phyloP scores from a whole-genome alignment of 2,888 invertebrate species.

The Phyto melanocephala region DNA sequence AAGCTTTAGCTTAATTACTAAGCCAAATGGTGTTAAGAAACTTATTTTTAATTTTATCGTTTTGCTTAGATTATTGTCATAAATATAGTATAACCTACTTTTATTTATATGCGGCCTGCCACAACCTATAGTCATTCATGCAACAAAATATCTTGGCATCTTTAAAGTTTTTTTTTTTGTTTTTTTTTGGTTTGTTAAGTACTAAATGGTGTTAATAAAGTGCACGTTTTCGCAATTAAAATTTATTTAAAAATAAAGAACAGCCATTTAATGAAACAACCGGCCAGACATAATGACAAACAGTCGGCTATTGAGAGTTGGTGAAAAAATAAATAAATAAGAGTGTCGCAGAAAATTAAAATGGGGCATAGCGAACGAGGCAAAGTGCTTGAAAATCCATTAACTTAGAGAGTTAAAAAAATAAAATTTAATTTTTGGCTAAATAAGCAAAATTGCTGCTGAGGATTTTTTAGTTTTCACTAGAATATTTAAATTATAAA shows the following conservation, averaged over 20 bases:
- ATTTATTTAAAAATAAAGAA: slow-evolving; percentile 67
- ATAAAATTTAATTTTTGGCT: too few species aligned
- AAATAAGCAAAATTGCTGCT: too few species aligned
- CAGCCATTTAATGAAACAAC: background rate
- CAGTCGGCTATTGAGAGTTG: background rate
- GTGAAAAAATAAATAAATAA: too few species aligned
- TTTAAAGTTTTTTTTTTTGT: background rate
- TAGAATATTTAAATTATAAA: too few species aligned
- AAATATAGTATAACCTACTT: slow-evolving; percentile 57
- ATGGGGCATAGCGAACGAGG: too few species aligned
- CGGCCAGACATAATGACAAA: background rate
- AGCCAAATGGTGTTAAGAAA: background rate
- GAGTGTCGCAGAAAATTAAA: background rate
- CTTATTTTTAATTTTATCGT: slow-evolving; percentile 8
- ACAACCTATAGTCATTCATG: slow-evolving; percentile 19
- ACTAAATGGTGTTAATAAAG: slow-evolving; percentile 57
- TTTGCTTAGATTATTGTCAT: slow-evolving; percentile 40
- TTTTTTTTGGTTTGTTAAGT: background rate
- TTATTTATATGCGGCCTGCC: background rate
- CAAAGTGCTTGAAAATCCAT: too few species aligned
- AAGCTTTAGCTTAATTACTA: too few species aligned
- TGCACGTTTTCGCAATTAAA: slow-evolving; percentile 75
- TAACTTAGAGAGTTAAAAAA: too few species aligned
- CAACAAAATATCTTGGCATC: slow-evolving; percentile 49
- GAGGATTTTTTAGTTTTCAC: too few species aligned